Evolutionary conservation across 2,113 vertebrate genomes (phyloP).

Genomic region (Hydropotes inermis): DNA sequence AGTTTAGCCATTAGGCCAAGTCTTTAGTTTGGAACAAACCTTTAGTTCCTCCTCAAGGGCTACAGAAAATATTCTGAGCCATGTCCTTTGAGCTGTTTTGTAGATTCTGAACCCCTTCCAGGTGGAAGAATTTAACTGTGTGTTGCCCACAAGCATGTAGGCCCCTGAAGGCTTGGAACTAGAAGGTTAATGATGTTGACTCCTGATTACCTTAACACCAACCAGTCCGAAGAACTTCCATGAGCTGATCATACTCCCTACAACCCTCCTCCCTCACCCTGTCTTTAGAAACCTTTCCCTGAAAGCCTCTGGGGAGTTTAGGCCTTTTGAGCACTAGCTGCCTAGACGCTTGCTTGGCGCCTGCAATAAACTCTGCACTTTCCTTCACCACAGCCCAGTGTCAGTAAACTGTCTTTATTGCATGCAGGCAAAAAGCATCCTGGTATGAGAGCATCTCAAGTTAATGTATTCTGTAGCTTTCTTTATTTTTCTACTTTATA

Average conservation of each 20-base stretch:
- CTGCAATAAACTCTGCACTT: not conserved
- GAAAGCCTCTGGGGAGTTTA: not conserved
- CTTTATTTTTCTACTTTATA: not conserved
- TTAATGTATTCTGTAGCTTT: not conserved
- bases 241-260: not conserved
- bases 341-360: not conserved
- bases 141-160: not conserved
- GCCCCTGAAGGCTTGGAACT: not conserved
- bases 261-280: not conserved
- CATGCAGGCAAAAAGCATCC: not conserved
- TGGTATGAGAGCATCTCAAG: not conserved
- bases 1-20: not conserved
- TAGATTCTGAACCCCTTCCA: not conserved
- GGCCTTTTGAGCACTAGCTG: not conserved
- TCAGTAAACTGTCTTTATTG: not conserved
- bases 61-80: not conserved
- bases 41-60: not conserved
- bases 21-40: not conserved
- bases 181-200: not conserved
- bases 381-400: not conserved
- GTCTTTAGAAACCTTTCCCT: not conserved
- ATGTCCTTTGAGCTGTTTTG: not conserved
- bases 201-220: not conserved
- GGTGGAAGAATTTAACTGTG: not conserved
- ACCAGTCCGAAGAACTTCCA: not conserved